These are phyloP conservation scores for Agrilus planipennis DNA, from an alignment of 1,140 invertebrate species.

Conservation along the genomic window DNA sequence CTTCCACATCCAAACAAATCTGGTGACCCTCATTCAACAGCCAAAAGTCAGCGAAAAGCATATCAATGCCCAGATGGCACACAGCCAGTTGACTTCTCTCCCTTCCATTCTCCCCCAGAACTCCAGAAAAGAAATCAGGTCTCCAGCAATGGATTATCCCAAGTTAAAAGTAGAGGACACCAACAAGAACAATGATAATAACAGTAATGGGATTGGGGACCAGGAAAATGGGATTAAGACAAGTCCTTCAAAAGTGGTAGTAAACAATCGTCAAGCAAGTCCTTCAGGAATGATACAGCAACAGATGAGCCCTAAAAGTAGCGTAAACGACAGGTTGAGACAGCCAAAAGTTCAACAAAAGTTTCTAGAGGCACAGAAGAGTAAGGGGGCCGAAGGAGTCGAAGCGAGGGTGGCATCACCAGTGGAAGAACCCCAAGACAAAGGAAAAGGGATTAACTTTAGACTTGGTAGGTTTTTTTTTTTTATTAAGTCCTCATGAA, in stretches of 20 bases:
- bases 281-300: too few relatives aligned
- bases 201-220: too few relatives aligned
- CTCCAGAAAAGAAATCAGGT: too few relatives aligned
- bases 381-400: conserved; percentile 21
- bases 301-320: conserved; percentile 17
- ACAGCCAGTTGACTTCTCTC: conserved; percentile 4
- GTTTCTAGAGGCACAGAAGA: conserved; percentile 16
- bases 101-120: too few relatives aligned
- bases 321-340: conserved; percentile 29
- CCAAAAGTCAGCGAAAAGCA: conserved; percentile 45
- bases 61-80: conserved; percentile 23
- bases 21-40: conserved; percentile 66
- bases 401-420: conserved; percentile 5
- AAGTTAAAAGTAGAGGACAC: too few relatives aligned
- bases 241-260: too few relatives aligned
- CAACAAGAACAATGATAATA: too few relatives aligned
- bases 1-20: conserved; percentile 80
- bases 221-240: too few relatives aligned
- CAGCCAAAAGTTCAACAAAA: conserved; percentile 29
- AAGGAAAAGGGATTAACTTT: conserved; percentile 14
- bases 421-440: conserved; percentile 8
- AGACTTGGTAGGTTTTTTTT: conserved; percentile 2
- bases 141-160: too few relatives aligned
- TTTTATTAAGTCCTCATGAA: too few relatives aligned
- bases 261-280: too few relatives aligned